These are phyloP conservation scores for Ancistrus triradiatus DNA, from an alignment of 2,113 vertebrate genomes.

Conservation along the genomic window DNA sequence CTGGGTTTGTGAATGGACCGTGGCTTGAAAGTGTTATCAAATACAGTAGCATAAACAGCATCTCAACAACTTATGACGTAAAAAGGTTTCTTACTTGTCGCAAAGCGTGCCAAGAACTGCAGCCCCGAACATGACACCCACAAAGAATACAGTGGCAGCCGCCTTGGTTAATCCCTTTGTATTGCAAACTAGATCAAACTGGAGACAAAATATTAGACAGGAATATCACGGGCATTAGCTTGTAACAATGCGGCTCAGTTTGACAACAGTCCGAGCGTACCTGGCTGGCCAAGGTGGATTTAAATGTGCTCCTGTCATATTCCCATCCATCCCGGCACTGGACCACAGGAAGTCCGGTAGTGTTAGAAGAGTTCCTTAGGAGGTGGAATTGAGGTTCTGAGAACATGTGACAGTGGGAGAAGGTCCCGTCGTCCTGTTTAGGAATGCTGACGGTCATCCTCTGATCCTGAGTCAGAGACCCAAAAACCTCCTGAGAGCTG, in stretches of 20 bases:
- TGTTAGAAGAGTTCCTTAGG: constrained; percentile 62
- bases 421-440: constrained; percentile 61
- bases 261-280: constrained; percentile 55
- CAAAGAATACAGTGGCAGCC: constrained; percentile 79
- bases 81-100: constrained; percentile 72
- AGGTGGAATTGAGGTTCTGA: constrained; percentile 65
- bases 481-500: constrained; percentile 50
- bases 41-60: no score
- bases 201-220: constrained; percentile 29
- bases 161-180: constrained; percentile 77
- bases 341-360: constrained; percentile 46
- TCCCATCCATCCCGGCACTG: constrained; percentile 81
- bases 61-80: neutral
- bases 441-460: constrained; percentile 70
- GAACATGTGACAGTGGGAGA: constrained; percentile 79
- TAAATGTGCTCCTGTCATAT: constrained; percentile 78
- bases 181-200: constrained; percentile 89
- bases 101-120: constrained; percentile 76
- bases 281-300: constrained; percentile 81
- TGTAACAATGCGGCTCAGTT: neutral
- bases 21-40: no score
- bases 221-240: neutral
- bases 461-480: constrained; percentile 71
- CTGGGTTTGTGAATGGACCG: no score
- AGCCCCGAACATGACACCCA: constrained; percentile 78